Percentiles rank a stretch among this genome's conserved stretches.
Conservation (phyloP, 2,797 vertebrate species). For the Typhlichthys eigenmanni region DNA sequence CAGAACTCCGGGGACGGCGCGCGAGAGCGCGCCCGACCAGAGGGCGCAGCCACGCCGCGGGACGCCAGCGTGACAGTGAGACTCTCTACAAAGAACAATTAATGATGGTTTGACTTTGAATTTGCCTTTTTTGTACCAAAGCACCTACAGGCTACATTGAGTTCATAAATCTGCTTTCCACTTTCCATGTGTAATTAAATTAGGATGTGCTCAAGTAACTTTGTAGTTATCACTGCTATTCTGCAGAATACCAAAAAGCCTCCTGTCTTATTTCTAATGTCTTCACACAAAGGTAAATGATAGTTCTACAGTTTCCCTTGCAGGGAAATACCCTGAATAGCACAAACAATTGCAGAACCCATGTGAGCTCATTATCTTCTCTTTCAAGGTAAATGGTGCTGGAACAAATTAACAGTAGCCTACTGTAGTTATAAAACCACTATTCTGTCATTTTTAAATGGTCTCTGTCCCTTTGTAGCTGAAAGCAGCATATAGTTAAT, state of each 20-base stretch:
- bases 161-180: constrained; percentile 52
- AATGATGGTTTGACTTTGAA: too few relatives aligned
- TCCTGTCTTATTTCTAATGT: constrained; percentile 57
- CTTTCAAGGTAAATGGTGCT: constrained; percentile 37
- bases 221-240: constrained; percentile 58
- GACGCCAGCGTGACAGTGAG: too few relatives aligned
- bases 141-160: constrained; percentile 25
- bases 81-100: not conserved
- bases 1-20: too few relatives aligned
- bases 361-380: constrained; percentile 56
- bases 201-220: constrained; percentile 61
- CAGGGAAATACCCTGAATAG: constrained; percentile 26
- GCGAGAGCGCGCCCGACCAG: too few relatives aligned
- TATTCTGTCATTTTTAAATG: too few relatives aligned
- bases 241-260: constrained; percentile 46
- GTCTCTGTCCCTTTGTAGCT: too few relatives aligned
- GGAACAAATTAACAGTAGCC: too few relatives aligned
- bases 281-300: constrained; percentile 55
- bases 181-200: constrained; percentile 51
- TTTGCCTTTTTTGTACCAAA: too few relatives aligned
- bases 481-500: too few relatives aligned
- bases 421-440: too few relatives aligned
- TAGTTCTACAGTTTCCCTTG: constrained; percentile 29
- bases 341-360: constrained; percentile 39
- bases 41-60: too few relatives aligned